A percentile compares a stretch with the other conserved stretches of the same genome.
These are phyloP conservation scores for Pasiphila rectangulata DNA, from an alignment of 2,888 invertebrate species.

Conservation along the genomic window DNA sequence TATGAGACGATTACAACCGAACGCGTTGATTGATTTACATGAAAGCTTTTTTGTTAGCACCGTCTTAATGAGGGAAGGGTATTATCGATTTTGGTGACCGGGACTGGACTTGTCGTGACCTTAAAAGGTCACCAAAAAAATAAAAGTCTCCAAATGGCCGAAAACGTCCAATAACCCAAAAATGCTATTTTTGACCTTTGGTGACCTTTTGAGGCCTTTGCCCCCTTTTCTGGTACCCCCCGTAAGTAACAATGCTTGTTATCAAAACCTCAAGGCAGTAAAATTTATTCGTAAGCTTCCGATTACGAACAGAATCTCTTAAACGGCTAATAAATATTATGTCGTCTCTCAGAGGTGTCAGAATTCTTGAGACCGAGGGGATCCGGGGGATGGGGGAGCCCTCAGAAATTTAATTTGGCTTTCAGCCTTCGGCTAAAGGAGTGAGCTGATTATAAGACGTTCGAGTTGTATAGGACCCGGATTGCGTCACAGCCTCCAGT, in stretches of 20 bases:
- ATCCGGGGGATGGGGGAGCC: slow-evolving; percentile 10
- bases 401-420: slow-evolving; percentile 31
- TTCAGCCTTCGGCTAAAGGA: slow-evolving; percentile 19
- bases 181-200: too few species aligned
- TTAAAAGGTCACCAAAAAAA: too few species aligned
- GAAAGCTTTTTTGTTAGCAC: not conserved
- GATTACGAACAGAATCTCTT: slow-evolving; percentile 26
- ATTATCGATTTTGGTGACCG: too few species aligned
- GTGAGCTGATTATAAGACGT: slow-evolving; percentile 29
- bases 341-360: slow-evolving; percentile 30
- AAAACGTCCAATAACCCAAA: too few species aligned
- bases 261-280: slow-evolving; percentile 8
- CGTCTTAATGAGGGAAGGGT: not conserved
- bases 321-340: slow-evolving; percentile 36
- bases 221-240: too few species aligned
- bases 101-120: too few species aligned
- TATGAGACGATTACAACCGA: too few species aligned
- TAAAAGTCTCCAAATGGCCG: too few species aligned
- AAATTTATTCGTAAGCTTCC: slow-evolving; percentile 22
- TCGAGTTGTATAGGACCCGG: slow-evolving; percentile 23
- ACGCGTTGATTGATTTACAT: too few species aligned
- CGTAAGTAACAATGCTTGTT: too few species aligned
- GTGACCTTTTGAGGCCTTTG: too few species aligned
- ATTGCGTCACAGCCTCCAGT: slow-evolving; percentile 19
- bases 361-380: slow-evolving; percentile 18